These are phyloP conservation scores for Cylloceria caligata DNA, from an alignment of 2,888 invertebrate species.

Conservation along the genomic window DNA sequence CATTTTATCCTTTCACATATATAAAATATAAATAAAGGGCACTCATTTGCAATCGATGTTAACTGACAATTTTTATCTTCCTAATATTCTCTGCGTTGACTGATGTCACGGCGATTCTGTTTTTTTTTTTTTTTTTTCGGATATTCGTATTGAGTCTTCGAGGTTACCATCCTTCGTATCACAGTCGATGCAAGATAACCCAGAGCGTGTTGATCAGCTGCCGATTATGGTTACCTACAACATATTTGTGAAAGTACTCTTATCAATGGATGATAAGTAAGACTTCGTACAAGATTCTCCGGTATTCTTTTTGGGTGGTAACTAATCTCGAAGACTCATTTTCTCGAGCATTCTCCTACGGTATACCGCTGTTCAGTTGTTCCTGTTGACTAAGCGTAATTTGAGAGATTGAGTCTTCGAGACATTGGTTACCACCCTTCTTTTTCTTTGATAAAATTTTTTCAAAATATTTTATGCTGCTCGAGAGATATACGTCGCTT, in stretches of 20 bases:
- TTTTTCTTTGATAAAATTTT: no score
- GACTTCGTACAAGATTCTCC: neutral
- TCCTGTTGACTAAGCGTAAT: no score
- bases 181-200: no score
- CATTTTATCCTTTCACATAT: neutral
- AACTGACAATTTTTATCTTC: constrained; percentile 18
- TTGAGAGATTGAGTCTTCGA: no score
- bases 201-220: neutral
- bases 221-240: neutral
- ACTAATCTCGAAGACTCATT: no score
- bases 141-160: no score
- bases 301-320: neutral
- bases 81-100: constrained; percentile 2
- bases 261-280: constrained; percentile 1
- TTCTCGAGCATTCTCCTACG: no score
- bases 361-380: no score
- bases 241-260: neutral
- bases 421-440: no score
- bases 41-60: constrained; percentile 7
- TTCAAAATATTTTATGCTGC: neutral
- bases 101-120: constrained; percentile 14
- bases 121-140: constrained; percentile 28
- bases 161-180: neutral
- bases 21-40: neutral
- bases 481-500: neutral